Percentiles rank a stretch among this genome's conserved stretches.
phyloP scores from a whole-genome alignment of 2,888 invertebrate species.

The Tipula helvola region DNA sequence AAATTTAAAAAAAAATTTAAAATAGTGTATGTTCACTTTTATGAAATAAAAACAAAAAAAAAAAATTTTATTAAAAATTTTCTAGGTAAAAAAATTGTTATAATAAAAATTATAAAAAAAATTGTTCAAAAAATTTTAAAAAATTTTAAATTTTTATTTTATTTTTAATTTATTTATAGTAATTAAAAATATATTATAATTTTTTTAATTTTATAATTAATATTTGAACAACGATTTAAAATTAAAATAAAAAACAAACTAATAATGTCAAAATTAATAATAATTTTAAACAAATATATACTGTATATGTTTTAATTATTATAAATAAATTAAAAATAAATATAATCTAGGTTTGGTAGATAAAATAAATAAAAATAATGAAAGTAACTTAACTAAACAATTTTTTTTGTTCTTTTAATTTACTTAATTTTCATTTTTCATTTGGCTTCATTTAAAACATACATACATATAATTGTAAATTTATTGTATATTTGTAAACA shows the following conservation, averaged over 20 bases:
- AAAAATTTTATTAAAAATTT: slow-evolving; percentile 7
- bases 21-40: neutral
- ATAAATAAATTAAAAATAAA: slow-evolving; percentile 16
- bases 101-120: slow-evolving; percentile 16
- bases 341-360: slow-evolving; percentile 18
- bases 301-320: slow-evolving; percentile 16
- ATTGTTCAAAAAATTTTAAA: slow-evolving; percentile 14
- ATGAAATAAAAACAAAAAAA: slow-evolving; percentile 6
- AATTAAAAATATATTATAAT: neutral
- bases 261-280: slow-evolving; percentile 4
- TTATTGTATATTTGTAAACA: neutral
- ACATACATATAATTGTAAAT: neutral
- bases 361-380: slow-evolving; percentile 15
- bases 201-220: neutral
- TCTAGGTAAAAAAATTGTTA: slow-evolving; percentile 15
- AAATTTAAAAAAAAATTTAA: neutral
- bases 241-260: neutral
- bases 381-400: slow-evolving; percentile 1
- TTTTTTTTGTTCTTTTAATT: neutral
- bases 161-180: neutral
- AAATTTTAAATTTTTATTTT: slow-evolving; percentile 12
- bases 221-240: neutral
- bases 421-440: neutral
- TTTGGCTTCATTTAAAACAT: neutral
- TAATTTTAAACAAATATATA: slow-evolving; percentile 12